These are phyloP conservation scores for Boleophthalmus pectinirostris DNA, from an alignment of 2,113 vertebrate species.

Conservation along the genomic window DNA sequence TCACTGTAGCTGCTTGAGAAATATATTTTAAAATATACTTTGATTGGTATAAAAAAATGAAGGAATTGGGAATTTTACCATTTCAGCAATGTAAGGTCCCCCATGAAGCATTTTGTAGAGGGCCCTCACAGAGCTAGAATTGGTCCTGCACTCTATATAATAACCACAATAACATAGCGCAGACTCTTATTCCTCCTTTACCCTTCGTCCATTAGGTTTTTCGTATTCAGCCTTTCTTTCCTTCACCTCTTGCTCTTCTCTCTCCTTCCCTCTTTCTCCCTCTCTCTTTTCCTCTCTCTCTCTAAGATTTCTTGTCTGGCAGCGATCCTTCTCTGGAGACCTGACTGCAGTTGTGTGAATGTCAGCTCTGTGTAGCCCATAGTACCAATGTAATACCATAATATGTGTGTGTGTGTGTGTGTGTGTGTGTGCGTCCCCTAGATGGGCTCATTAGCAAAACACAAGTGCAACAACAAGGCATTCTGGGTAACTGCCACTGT, in stretches of 20 bases:
- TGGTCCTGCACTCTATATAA: not conserved
- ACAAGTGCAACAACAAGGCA: constrained; percentile 63
- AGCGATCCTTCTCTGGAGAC: constrained; percentile 69
- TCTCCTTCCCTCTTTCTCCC: constrained; percentile 10
- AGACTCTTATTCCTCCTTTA: not conserved
- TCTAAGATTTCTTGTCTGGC: constrained; percentile 53
- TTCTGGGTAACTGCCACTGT: constrained; percentile 60
- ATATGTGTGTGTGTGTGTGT: not conserved
- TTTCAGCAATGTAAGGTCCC: no score
- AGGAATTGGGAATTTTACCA: no score
- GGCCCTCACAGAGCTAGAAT: no score
- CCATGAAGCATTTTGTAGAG: no score
- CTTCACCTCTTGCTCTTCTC: constrained; percentile 53
- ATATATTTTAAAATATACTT: no score
- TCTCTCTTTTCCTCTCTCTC: constrained; percentile 46
- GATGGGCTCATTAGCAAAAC: constrained; percentile 71
- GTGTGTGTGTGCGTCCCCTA: constrained; percentile 43
- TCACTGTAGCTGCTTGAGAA: no score
- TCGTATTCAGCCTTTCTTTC: not conserved
- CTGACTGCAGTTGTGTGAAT: constrained; percentile 64
- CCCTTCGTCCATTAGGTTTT: not conserved
- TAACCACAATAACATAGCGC: not conserved
- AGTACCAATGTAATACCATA: constrained; percentile 13
- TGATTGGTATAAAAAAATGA: no score
- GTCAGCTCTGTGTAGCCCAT: constrained; percentile 55